phyloP scores from a whole-genome alignment of 2,113 vertebrate species.

The Ophiodon elongatus region DNA sequence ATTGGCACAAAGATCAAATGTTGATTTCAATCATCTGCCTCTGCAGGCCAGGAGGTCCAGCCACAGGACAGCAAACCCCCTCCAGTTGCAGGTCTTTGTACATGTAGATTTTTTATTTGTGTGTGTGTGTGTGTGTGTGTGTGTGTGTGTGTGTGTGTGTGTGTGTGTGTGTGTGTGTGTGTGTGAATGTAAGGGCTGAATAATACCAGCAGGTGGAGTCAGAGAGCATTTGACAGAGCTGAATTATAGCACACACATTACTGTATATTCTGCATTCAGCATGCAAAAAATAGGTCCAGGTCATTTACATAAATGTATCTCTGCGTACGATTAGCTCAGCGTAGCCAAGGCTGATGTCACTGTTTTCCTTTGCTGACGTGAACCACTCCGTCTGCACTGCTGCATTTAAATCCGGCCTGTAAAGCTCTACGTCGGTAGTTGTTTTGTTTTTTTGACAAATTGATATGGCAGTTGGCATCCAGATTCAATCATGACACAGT shows the following conservation, averaged over 20 bases:
- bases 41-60: background rate
- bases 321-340: constrained; percentile 9
- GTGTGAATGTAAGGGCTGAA: background rate
- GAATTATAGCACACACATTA: background rate
- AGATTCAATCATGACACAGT: background rate
- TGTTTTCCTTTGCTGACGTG: background rate
- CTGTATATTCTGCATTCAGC: constrained; percentile 24
- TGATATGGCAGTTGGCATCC: background rate
- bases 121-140: background rate
- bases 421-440: background rate
- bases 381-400: background rate
- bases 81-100: background rate
- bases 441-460: background rate
- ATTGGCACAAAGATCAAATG: constrained; percentile 10
- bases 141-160: background rate
- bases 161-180: background rate
- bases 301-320: constrained; percentile 14
- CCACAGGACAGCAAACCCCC: constrained; percentile 1
- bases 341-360: background rate
- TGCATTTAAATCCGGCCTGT: background rate
- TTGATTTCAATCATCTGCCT: background rate
- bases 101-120: background rate
- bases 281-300: constrained; percentile 4
- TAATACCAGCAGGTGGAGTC: constrained; percentile 62
- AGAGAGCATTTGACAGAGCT: constrained; percentile 45